These are phyloP conservation scores for Rhyacichthys aspro DNA, from an alignment of 2,797 vertebrate genomes.

Conservation along the genomic window DNA sequence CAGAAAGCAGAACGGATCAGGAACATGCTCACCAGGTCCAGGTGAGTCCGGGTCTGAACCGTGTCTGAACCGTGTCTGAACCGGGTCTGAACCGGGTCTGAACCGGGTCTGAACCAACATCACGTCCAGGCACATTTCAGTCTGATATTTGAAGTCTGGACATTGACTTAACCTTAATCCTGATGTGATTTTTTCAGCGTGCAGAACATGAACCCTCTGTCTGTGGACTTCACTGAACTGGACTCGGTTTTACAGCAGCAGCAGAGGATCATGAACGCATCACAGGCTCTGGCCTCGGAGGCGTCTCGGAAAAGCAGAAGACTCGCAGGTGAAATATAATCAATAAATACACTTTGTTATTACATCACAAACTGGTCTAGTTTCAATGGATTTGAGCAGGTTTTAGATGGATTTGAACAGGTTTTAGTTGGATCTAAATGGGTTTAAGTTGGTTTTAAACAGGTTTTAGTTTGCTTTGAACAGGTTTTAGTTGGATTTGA, in stretches of 20 bases:
- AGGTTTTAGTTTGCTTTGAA: too few species aligned
- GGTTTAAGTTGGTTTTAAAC: too few species aligned
- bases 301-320: conserved; percentile 93
- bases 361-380: too few species aligned
- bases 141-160: too few species aligned
- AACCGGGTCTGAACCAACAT: not conserved
- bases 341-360: too few species aligned
- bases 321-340: conserved; percentile 84
- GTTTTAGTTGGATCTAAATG: too few species aligned
- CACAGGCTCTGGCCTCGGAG: conserved; percentile 89
- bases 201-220: conserved; percentile 81
- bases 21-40: conserved; percentile 89
- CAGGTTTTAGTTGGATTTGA: too few species aligned
- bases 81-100: not conserved
- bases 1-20: conserved; percentile 89
- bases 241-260: conserved; percentile 88
- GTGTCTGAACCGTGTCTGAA: not conserved
- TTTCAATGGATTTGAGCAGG: too few species aligned
- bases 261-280: conserved; percentile 92
- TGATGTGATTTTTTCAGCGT: conserved; percentile 69
- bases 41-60: conserved; percentile 75
- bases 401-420: too few species aligned
- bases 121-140: too few species aligned
- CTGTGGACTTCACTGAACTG: conserved; percentile 80
- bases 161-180: too few species aligned